phyloP scores from a whole-genome alignment of 2,797 vertebrate genomes.

The Clarias platycephalus region DNA sequence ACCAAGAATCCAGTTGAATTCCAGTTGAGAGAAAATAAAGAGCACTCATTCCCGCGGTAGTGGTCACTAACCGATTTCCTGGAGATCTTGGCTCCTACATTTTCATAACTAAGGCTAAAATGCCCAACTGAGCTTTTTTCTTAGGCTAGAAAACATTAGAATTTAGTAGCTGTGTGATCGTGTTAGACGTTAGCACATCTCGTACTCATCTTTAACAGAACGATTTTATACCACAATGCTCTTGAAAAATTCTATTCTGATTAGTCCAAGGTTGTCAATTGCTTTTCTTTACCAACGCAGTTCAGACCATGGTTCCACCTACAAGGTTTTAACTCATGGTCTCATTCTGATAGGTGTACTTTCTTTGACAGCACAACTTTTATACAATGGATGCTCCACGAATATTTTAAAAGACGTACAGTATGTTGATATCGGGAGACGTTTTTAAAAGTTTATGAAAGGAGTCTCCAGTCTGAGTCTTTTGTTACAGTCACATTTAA shows the following conservation, averaged over 20 bases:
- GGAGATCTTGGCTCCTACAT: constrained; percentile 17
- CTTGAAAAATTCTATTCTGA: background rate
- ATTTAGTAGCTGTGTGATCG: background rate
- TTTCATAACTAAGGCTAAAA: background rate
- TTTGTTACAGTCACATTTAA: background rate
- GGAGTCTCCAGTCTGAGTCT: background rate
- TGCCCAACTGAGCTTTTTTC: background rate
- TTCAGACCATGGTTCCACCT: background rate
- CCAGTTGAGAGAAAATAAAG: background rate
- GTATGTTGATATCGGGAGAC: background rate
- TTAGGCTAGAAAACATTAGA: background rate
- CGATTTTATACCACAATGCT: background rate
- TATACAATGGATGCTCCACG: background rate
- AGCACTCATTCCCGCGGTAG: background rate
- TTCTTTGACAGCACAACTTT: background rate
- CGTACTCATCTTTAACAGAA: background rate
- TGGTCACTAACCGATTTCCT: constrained; percentile 19
- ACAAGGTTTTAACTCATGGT: background rate
- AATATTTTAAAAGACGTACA: background rate
- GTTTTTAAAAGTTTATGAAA: background rate
- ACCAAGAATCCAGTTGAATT: background rate
- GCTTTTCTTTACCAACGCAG: background rate
- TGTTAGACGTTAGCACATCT: background rate
- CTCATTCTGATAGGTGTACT: background rate
- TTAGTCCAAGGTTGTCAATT: background rate